A percentile compares a stretch with the other conserved stretches of the same genome.
phyloP scores from a whole-genome alignment of 2,113 vertebrate species.

The Oreotragus oreotragus region DNA sequence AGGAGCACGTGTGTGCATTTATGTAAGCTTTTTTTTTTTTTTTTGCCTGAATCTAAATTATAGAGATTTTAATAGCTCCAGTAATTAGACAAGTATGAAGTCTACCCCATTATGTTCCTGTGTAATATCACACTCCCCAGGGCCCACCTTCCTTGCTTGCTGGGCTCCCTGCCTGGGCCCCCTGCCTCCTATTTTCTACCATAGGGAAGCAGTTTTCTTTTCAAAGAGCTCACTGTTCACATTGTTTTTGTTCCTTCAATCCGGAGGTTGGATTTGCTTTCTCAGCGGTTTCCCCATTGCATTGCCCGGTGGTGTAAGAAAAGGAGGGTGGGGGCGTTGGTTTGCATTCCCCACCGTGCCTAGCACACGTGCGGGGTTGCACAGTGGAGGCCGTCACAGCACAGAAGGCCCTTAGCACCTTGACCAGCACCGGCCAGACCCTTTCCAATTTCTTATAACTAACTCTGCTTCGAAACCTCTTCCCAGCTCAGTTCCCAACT shows the following conservation, averaged over 20 bases:
- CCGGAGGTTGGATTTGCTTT: conserved; percentile 35
- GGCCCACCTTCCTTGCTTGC: conserved; percentile 35
- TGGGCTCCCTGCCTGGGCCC: not conserved
- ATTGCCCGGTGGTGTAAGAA: not conserved
- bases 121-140: conserved; percentile 50
- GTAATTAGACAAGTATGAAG: conserved; percentile 60
- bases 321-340: not conserved
- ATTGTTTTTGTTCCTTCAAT: conserved; percentile 41
- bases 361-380: not conserved
- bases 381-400: rapidly evolving
- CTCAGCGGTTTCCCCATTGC: conserved; percentile 38
- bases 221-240: conserved; percentile 62
- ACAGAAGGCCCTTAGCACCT: not conserved
- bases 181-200: conserved; percentile 25
- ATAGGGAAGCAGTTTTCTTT: conserved; percentile 23
- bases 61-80: conserved; percentile 59
- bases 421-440: not conserved
- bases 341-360: not conserved
- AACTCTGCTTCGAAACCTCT: not conserved
- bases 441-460: not conserved
- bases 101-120: conserved; percentile 41
- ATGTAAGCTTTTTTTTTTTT: not conserved
- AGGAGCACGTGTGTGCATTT: conserved; percentile 43
- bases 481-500: not conserved
- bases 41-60: conserved; percentile 58